Evolutionary conservation across 2,797 vertebrate genomes (phyloP), one percentile per base, ranked within the genome.

Genomic region (Microctenopoma steveboyesi): DNA sequence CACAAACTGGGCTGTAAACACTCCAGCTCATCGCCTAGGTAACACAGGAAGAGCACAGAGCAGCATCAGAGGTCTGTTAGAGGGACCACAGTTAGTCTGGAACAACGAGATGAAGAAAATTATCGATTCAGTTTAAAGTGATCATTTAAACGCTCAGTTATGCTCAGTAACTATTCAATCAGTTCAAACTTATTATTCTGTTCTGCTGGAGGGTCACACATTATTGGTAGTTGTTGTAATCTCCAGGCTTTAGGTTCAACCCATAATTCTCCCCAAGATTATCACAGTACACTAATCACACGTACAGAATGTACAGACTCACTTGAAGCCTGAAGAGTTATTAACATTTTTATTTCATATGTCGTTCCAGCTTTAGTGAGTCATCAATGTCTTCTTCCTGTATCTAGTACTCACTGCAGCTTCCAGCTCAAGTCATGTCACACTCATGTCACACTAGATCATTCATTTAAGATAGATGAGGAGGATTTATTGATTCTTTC

Each of bases 11-110:
- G 98, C 57, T 95, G 94, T 63, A 99, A 95, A 83, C 94, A 95
- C 85, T 99, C 98, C 94, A 99, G 91, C 90, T 99, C 97, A 4
- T 99, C 97, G 27, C 96, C 98, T 92, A 53, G 80, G 86, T 63
- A 91, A 92, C 85, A 77, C 79, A 68, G 51, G 28, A 45, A 72
- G 57, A 74, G 56, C 43, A 25, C 13, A 57, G 35, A 76, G 10
- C 57, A 4, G 4, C 12, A 60, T 60, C 6, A 64, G 39, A 68
- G 64, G 49, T 61, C 56, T 64, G 35, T 75, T 49, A 25, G 27
- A 16, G 45, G 27, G 30, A 22, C 22, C 2, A 33, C 18, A 27
- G 39, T 16, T 27, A 22, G 27, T 45, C n/a, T 58, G 59, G 61
- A 48, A 27, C 4, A 76, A 52, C 10, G 4, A 68, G 35, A 15